Base-by-base conservation (phyloP, 2,797 vertebrate genomes). In the Coilia nasus region DNA sequence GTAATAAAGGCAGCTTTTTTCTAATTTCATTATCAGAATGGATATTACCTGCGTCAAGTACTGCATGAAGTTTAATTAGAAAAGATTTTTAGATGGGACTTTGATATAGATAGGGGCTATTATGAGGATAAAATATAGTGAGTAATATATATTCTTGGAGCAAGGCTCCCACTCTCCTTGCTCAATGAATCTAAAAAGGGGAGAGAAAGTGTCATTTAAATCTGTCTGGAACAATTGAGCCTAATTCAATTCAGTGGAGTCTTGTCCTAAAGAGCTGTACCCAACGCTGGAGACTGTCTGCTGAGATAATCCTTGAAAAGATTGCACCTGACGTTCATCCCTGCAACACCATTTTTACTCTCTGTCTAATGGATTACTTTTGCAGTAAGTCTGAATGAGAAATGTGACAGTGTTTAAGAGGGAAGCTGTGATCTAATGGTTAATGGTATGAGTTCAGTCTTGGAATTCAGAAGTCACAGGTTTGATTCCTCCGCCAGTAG, bases 1-100 rank as follows among this genome's bases (percentile, higher is more conserved):
- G 31, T 41, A 78, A 78, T 21, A 2, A 41, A 78, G 19, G 71
- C 71, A 78, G 15, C 71, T 44, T 78, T 54, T 54, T 35, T 78
- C 31, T 44, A 78, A 41, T 44, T 78, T 78, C 71, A 78, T 78
- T 78, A 78, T 44, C 31, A 78, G 71, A 78, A 10, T 44, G 71
- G 71, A 41, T 78, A 44, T 21, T 17, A 78, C 71, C 71, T 35
- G 5, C 21, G 35, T 78, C 35, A 21, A 78, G 19, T 44, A n/a
- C 71, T 44, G 71, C 71, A 78, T 19, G 19, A 44, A 21, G 71
- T 47, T 82, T 82, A 54, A 82, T 82, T 82, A 82, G 81, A 54
- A 54, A 28, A 19, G 50, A 56, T 57, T 35, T 54, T 82, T 57
- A 56, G 56, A 82, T 82, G 71, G 71, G 17, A 78, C 71, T 78